Base-by-base conservation (phyloP, 2,113 vertebrate species). In the Prunella himalayana region DNA sequence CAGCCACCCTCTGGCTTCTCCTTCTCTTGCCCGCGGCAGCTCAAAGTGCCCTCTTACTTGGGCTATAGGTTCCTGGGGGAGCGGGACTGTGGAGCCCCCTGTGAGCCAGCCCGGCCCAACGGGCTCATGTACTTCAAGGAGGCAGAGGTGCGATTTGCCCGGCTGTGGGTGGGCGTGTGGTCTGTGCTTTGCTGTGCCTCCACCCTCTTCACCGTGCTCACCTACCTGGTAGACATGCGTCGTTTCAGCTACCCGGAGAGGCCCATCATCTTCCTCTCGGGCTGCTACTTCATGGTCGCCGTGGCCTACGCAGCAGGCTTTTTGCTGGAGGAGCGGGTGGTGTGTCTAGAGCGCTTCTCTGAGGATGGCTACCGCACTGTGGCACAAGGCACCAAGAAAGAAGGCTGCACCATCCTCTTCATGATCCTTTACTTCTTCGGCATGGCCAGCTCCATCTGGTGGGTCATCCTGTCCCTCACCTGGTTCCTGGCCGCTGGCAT, bases 401-500 rank as follows among this genome's bases (percentile, higher is more conserved):
- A 99, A 73, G 98, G 98, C 73, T 99, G 99, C 97, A 99, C 99
- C 81, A 98, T 99, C 57, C 98, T 99, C 65, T 99, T 99, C 97
- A 98, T 99, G 98, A 98, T 99, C 65, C 98, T 99, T 39, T 99
- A 99, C 96, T 99, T 99, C 93, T 99, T 99, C 0, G 97, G 99
- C 86, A 99, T 99, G 99, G 99, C 99, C 81, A 98, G 99, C 95
- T 98, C 99, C 86, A 98, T 99, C 94, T 99, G 99, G 99, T 99
- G 99, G 99, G 99, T 99, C 69, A 98, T 99, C 78, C 97, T 99
- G 56, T 98, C 99, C 5, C 98, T 99, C 84, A 98, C 98, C 35
- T 99, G 99, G 99, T 99, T 99, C 96, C 98, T 99, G 90, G 99
- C 99, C 1, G 99, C 99, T 0, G 98, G 99, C 73, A 99, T 99